Evolutionary conservation across 2,113 vertebrate species (phyloP), one percentile per base, ranked within the genome.

Genomic region (Chelonoidis abingdonii): DNA sequence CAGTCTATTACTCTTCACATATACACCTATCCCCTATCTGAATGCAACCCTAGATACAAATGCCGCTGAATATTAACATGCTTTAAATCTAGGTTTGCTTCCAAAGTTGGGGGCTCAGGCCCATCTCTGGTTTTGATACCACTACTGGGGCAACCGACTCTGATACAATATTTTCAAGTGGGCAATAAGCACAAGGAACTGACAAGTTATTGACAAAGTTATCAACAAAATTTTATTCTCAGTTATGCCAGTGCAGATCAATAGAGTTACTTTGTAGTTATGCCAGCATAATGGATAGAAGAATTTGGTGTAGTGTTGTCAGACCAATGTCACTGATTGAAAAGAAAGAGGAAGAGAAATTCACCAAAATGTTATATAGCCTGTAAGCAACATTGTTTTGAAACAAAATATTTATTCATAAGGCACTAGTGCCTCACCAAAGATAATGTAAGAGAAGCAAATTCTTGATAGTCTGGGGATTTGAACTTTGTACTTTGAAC

Each of bases 371-470:
- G 1, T 41, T 12, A 25, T 24, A 21, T 38, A 72, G 83, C 41
- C 84, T 47, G 11, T 14, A 22, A 93, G 27, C 47, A 6, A 1
- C 7, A 3, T 38, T 35, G 49, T 52, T 88, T 54, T 0, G 2
- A 94, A 80, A 75, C 83, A 78, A 86, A 80, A 79, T 78, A 62
- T 86, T 89, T 86, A 80, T 16, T 90, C 89, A 56, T 62, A 83
- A 96, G 84, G 38, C 78, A 56, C 83, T 50, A 93, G 59, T 3
- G 0, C 80, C 93, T 94, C 80, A 80, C 80, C 94, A 95, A 90
- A 84, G 4, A 83, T 53, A 76, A 44, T 90, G 69, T 0, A 3
- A 84, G 76, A 96, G 91, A 82, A 93, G 87, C 84, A 90, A 89
- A 80, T 21, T 90, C 83, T 94, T 59, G 5, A 52, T 59, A 89